phyloP scores from a whole-genome alignment of 2,797 vertebrate species.

The Vultur gryphus region DNA sequence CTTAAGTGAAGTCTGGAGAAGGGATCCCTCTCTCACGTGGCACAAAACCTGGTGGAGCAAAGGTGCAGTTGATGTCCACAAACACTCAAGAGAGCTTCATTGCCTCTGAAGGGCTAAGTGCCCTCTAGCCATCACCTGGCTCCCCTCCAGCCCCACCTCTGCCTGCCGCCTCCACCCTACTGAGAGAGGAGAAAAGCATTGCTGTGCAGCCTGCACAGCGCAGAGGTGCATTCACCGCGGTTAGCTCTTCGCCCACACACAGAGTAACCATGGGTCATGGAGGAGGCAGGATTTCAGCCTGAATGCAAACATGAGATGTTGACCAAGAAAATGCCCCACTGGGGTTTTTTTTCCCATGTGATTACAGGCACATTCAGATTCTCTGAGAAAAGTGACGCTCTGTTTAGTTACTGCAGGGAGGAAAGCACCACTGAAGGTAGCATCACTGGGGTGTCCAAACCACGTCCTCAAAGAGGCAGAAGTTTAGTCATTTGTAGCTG shows the following conservation, averaged over 20 bases:
- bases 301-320: conserved; percentile 23
- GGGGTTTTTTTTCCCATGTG: not conserved
- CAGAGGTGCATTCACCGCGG: not conserved
- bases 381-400: conserved; percentile 23
- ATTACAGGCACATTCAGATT: conserved; percentile 22
- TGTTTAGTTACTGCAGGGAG: conserved; percentile 43
- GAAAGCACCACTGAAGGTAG: conserved; percentile 38
- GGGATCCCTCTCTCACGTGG: not conserved
- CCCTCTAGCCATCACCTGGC: not conserved
- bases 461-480: not conserved
- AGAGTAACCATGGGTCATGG: not conserved
- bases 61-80: not conserved
- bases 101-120: not conserved
- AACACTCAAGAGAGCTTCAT: not conserved
- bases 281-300: conserved; percentile 61
- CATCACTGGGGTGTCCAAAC: conserved; percentile 46
- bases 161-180: not conserved
- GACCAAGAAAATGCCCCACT: conserved; percentile 16
- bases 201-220: not conserved
- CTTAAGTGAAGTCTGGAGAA: not conserved
- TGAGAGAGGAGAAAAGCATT: not conserved
- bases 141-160: not conserved
- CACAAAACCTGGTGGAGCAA: not conserved
- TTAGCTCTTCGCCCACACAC: conserved; percentile 13
- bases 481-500: conserved; percentile 35